These are phyloP conservation scores for Clarias batrachus DNA, from an alignment of 2,113 vertebrate species.

Conservation along the genomic window DNA sequence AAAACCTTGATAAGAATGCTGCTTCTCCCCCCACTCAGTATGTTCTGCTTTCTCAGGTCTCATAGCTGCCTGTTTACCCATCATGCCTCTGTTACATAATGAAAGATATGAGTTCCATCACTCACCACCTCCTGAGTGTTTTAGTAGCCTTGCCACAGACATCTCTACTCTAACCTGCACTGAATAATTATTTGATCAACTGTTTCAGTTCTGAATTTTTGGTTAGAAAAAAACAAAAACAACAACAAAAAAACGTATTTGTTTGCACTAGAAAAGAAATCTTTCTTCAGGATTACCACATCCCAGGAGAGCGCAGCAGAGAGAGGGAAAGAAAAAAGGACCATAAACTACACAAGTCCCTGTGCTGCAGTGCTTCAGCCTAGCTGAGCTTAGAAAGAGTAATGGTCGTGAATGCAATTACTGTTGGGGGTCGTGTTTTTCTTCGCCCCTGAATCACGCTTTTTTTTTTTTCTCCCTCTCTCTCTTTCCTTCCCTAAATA, in stretches of 20 bases:
- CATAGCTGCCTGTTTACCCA: conserved; percentile 13
- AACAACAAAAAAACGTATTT: neutral
- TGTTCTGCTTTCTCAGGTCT: conserved; percentile 14
- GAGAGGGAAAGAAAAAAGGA: neutral
- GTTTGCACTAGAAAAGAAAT: neutral
- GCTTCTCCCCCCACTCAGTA: neutral
- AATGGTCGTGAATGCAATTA: conserved; percentile 45
- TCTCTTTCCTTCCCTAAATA: conserved; percentile 21
- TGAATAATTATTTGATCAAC: neutral
- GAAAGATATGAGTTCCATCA: conserved; percentile 50
- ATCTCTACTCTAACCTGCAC: neutral
- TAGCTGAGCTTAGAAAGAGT: conserved; percentile 25
- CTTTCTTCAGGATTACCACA: neutral
- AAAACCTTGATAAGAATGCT: conserved; percentile 21
- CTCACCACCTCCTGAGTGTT: conserved; percentile 17
- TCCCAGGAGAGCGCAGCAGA: neutral
- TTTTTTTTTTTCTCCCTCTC: neutral
- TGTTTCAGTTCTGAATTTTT: neutral
- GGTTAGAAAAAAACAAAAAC: neutral
- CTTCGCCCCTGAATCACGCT: conserved; percentile 1
- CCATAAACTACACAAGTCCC: conserved; percentile 19
- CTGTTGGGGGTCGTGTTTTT: conserved; percentile 33
- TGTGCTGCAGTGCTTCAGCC: conserved; percentile 17
- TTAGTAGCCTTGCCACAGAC: neutral
- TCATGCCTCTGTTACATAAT: conserved; percentile 25